Conservation (phyloP, 35 echinoderm and acorn worm species). For the Diadema setosum region DNA sequence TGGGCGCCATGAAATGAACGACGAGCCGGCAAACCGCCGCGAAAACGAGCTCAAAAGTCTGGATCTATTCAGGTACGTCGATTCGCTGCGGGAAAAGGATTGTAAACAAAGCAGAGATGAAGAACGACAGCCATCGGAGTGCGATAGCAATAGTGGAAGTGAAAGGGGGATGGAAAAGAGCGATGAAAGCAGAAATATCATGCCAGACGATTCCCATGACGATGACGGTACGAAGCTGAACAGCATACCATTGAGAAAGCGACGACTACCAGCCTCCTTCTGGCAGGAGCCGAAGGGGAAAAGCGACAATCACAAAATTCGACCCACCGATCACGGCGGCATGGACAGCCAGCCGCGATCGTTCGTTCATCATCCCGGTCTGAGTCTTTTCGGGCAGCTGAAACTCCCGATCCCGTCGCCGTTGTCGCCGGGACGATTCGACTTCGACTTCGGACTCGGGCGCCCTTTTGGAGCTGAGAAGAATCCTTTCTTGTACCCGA, state of each 20-base stretch:
- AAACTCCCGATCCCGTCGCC: background rate
- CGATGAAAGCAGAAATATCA: background rate
- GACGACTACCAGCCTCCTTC: conserved; percentile 72
- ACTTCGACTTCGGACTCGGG: conserved; percentile 14
- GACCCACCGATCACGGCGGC: background rate
- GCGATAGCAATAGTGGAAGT: background rate
- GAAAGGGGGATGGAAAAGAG: background rate
- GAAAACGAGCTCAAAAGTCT: background rate
- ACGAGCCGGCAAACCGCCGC: background rate
- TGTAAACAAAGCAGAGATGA: background rate
- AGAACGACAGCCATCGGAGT: background rate
- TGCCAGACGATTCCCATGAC: background rate
- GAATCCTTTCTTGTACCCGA: background rate
- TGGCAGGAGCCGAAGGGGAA: conserved; percentile 68
- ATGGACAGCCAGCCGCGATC: background rate
- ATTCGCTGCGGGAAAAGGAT: background rate
- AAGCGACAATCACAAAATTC: conserved; percentile 73
- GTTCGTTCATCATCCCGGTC: background rate
- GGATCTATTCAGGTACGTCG: background rate
- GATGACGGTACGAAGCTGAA: conserved; percentile 17
- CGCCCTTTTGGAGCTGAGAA: background rate
- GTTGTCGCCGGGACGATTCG: background rate
- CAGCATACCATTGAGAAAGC: conserved; percentile 51
- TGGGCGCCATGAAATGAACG: background rate
- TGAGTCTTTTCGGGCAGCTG: conserved; percentile 8